A percentile compares a stretch with the other conserved stretches of the same genome.
phyloP scores from a whole-genome alignment of 2,113 vertebrate genomes.

The Larimichthys crocea region DNA sequence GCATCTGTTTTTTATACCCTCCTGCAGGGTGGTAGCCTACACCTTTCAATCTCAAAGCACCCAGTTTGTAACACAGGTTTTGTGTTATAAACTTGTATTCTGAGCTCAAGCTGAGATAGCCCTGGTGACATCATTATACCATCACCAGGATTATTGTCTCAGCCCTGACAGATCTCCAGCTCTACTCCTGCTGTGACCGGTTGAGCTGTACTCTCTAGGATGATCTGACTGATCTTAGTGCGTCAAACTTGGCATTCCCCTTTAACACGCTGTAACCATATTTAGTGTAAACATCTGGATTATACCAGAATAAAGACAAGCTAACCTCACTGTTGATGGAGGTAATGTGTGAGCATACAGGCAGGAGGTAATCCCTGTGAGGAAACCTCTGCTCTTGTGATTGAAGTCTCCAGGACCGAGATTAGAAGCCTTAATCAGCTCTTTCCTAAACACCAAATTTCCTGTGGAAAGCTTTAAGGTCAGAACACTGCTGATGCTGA shows the following conservation, averaged over 20 bases:
- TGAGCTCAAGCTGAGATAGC: background rate
- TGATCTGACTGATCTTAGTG: background rate
- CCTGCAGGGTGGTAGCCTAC: background rate
- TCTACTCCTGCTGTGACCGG: background rate
- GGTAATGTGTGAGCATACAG: background rate
- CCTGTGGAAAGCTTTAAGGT: background rate
- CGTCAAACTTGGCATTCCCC: background rate
- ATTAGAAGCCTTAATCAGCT: conserved; percentile 26
- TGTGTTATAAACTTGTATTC: background rate
- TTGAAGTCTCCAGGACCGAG: conserved; percentile 12
- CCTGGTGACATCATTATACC: conserved; percentile 1
- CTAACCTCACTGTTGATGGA: background rate
- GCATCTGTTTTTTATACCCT: background rate
- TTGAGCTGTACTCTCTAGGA: background rate
- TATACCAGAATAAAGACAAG: background rate
- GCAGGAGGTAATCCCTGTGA: conserved; percentile 25
- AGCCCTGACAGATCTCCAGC: background rate
- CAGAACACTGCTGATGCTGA: background rate
- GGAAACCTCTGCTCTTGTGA: conserved; percentile 1
- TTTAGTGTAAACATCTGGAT: conserved; percentile 7
- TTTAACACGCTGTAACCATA: background rate
- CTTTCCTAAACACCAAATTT: background rate
- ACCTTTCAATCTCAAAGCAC: background rate
- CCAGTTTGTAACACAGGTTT: background rate
- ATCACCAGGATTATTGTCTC: conserved; percentile 1